Conservation (phyloP, 2,888 invertebrate genomes). For the Eurytoma adleriae region DNA sequence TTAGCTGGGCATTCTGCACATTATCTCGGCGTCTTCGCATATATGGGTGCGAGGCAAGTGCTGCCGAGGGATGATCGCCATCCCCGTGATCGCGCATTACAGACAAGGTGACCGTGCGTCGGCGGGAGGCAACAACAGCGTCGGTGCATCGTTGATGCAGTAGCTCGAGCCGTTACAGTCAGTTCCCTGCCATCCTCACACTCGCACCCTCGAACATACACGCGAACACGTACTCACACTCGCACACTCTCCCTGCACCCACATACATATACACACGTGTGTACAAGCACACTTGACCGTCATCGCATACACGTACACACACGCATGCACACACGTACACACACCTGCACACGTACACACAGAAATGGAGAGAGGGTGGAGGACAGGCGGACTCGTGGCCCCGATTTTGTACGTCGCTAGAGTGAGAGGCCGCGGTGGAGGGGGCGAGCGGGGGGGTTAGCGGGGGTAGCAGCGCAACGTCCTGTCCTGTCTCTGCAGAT, state of each 20-base stretch:
- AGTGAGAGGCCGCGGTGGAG: conserved; percentile 13
- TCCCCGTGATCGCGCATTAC: no score
- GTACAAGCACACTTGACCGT: no score
- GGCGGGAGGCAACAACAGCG: neutral
- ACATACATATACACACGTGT: neutral
- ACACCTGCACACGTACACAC: neutral
- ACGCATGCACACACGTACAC: neutral
- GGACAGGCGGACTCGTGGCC: conserved; percentile 51
- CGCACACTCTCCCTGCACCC: no score
- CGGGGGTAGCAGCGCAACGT: conserved; percentile 18
- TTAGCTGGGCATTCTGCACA: no score
- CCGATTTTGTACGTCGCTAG: conserved; percentile 61
- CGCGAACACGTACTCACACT: no score
- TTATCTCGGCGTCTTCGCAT: no score
- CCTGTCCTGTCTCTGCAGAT: conserved; percentile 74
- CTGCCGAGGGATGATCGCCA: no score
- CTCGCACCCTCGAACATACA: neutral
- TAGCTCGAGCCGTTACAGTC: neutral
- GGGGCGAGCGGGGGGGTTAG: conserved; percentile 51
- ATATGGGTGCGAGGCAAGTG: no score
- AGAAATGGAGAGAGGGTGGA: no score
- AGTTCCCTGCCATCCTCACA: neutral
- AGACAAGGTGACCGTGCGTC: neutral
- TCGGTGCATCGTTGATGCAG: conserved; percentile 29
- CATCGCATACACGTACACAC: neutral